phyloP scores from a whole-genome alignment of 1,140 invertebrate genomes.

The Trichomalopsis sarcophagae region DNA sequence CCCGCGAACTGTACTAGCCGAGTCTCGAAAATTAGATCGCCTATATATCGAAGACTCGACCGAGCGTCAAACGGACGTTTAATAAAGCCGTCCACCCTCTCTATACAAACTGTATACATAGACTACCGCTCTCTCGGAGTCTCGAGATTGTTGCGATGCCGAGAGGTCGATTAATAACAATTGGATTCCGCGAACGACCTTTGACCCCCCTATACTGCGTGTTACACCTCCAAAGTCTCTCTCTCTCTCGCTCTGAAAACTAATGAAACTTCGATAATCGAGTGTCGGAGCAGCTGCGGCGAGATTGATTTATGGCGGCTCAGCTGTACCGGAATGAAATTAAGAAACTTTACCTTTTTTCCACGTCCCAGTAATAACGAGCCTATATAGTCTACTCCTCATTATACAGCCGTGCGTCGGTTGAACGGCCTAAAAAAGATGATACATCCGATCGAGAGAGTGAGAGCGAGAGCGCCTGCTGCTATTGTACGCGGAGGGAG shows the following conservation, averaged over 20 bases:
- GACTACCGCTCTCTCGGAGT: too few species aligned
- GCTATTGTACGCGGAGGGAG: not conserved
- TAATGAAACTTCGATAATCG: slow-evolving; percentile 31
- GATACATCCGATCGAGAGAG: not conserved
- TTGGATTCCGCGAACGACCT: not conserved
- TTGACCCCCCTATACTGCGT: not conserved
- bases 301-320: not conserved
- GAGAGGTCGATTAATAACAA: not conserved
- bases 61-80: too few species aligned
- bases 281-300: not conserved
- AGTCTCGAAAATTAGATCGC: too few species aligned
- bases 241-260: not conserved
- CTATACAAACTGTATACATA: too few species aligned
- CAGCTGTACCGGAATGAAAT: too few species aligned
- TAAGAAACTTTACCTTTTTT: too few species aligned
- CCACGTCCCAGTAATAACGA: too few species aligned
- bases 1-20: too few species aligned
- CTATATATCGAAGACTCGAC: too few species aligned
- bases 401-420: not conserved
- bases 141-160: too few species aligned
- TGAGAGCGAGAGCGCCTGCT: too few species aligned
- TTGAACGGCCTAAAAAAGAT: not conserved
- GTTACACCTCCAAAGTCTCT: not conserved
- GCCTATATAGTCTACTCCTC: not conserved
- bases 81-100: too few species aligned